Evolutionary conservation across 2,888 invertebrate genomes (phyloP).

Genomic region (Dynastes hyllus): DNA sequence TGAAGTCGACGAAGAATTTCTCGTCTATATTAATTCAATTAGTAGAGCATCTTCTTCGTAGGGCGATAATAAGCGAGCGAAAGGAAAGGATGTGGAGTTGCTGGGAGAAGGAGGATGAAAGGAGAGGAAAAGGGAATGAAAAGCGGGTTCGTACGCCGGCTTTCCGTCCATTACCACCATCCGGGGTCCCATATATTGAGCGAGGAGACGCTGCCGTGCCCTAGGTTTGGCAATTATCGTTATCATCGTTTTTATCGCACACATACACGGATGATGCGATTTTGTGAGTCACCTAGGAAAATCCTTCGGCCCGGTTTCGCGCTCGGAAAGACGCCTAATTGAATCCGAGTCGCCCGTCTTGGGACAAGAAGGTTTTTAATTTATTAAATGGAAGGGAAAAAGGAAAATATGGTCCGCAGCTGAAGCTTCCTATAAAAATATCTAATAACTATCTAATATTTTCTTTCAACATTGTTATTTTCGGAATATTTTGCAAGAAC

Average conservation of each 20-base stretch:
- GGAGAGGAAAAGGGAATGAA: background rate
- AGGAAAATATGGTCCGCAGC: constrained; percentile 4
- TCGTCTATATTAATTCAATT: constrained; percentile 47
- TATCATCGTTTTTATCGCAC: constrained; percentile 44
- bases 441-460: too few species aligned
- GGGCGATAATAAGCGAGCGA: constrained; percentile 39
- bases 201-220: constrained; percentile 4
- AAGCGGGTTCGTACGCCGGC: background rate
- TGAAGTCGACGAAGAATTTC: constrained; percentile 36
- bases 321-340: constrained; percentile 33
- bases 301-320: constrained; percentile 1
- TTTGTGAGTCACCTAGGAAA: constrained; percentile 42
- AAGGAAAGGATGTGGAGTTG: too few species aligned
- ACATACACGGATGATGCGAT: constrained; percentile 40
- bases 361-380: constrained; percentile 30
- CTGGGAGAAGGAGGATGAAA: background rate
- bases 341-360: constrained; percentile 10
- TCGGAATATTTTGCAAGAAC: too few species aligned
- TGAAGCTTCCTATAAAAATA: too few species aligned
- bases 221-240: constrained; percentile 33
- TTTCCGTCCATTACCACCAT: constrained; percentile 20
- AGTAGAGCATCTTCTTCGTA: constrained; percentile 38
- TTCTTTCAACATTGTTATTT: too few species aligned
- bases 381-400: constrained; percentile 36
- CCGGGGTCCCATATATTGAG: constrained; percentile 24